A percentile compares a stretch with the other conserved stretches of the same genome.
phyloP scores from a whole-genome alignment of 2,797 vertebrate genomes.

The Pitangus sulphuratus region DNA sequence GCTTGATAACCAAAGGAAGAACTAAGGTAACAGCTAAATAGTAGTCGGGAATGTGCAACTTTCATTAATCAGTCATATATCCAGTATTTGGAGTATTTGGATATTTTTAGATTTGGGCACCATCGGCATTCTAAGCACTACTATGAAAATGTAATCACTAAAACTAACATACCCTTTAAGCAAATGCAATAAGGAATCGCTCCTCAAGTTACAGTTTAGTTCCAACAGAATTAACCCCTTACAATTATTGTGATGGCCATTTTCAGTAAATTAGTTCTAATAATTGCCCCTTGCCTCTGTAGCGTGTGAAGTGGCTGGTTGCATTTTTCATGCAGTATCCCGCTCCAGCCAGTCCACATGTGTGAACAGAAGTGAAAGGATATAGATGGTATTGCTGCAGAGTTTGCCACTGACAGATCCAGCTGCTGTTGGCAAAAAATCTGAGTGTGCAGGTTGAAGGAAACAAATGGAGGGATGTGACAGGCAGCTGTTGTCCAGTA shows the following conservation, averaged over 20 bases:
- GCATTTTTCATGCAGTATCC: background rate
- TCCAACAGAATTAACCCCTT: background rate
- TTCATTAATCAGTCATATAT: background rate
- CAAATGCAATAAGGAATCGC: background rate
- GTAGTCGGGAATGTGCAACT: background rate
- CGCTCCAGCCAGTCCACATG: rapidly evolving
- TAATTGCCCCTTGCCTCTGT: background rate
- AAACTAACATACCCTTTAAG: background rate
- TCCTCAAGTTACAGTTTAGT: background rate
- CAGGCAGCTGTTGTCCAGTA: background rate
- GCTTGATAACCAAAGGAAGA: background rate
- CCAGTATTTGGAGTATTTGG: background rate
- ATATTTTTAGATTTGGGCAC: background rate
- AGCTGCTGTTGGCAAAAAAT: background rate
- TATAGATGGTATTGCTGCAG: background rate
- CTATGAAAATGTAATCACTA: background rate
- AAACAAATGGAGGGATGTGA: background rate
- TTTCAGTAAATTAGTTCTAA: background rate
- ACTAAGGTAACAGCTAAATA: background rate
- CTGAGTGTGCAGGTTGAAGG: background rate
- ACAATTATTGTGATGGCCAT: background rate
- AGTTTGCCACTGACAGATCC: background rate
- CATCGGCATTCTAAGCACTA: rapidly evolving
- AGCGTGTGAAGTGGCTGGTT: rapidly evolving
- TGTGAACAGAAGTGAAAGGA: background rate